A percentile compares a stretch with the other conserved stretches of the same genome.
Evolutionary conservation across 92 coral and sea anemone species (phyloP).

Genomic region (Epizoanthus scotinus): DNA sequence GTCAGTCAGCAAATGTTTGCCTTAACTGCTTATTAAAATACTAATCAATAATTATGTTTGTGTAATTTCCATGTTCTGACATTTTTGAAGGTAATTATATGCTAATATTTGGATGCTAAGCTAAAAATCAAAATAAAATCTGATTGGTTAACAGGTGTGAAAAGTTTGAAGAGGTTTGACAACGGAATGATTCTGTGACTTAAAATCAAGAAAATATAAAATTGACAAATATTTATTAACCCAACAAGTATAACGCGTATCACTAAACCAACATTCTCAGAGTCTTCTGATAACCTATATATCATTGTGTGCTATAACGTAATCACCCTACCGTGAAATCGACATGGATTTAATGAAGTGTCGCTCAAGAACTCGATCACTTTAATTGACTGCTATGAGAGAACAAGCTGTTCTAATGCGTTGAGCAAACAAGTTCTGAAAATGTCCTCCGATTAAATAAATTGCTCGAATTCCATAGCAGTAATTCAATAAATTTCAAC

Average conservation of each 20-base stretch:
- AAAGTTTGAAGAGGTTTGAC: constrained; percentile 2
- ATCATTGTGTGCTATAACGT: too few relatives aligned
- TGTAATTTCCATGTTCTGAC: too few relatives aligned
- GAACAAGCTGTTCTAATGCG: constrained; percentile 17
- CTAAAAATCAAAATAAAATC: neutral
- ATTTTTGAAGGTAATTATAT: too few relatives aligned
- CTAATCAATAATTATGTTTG: too few relatives aligned
- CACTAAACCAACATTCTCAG: too few relatives aligned
- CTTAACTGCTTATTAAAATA: too few relatives aligned
- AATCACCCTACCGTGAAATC: constrained; percentile 28
- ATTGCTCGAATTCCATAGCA: constrained; percentile 34
- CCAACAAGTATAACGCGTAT: too few relatives aligned
- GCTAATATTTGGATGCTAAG: neutral
- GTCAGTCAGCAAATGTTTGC: too few relatives aligned
- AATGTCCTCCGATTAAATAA: neutral
- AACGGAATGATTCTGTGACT: neutral
- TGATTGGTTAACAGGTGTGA: neutral
- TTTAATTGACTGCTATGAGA: neutral
- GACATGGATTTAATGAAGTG: constrained; percentile 3
- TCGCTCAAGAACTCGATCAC: constrained; percentile 3
- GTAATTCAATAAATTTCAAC: constrained; percentile 35
- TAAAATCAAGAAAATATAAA: neutral
- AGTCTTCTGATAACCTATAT: too few relatives aligned
- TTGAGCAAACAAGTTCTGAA: constrained; percentile 4
- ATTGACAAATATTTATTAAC: neutral